phyloP scores from a whole-genome alignment of 1,140 invertebrate species.

The Temnothorax nylanderi region DNA sequence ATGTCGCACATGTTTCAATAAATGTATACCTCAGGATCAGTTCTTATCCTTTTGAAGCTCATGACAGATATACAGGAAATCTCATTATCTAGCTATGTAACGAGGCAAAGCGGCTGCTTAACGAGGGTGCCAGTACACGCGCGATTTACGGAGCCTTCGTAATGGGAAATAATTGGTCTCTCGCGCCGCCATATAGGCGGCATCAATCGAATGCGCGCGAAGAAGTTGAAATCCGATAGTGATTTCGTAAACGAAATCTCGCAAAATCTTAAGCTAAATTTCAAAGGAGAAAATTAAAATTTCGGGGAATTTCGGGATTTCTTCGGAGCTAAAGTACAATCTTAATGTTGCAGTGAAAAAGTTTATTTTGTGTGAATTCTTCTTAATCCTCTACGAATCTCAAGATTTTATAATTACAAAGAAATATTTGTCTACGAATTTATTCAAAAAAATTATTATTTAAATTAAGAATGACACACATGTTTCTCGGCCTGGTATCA shows the following conservation, averaged over 20 bases:
- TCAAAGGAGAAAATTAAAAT: not conserved
- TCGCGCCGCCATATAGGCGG: not conserved
- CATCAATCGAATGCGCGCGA: constrained; percentile 14
- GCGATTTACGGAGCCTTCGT: constrained; percentile 38
- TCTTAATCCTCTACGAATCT: not conserved
- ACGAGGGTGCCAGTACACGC: constrained; percentile 9
- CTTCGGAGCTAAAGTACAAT: not conserved
- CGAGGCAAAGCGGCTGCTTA: constrained; percentile 55
- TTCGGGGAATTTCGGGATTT: not conserved
- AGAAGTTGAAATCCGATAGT: not conserved
- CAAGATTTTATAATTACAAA: not conserved
- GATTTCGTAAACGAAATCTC: not conserved
- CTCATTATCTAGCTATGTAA: constrained; percentile 53
- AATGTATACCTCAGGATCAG: constrained; percentile 24
- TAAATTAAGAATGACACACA: not conserved
- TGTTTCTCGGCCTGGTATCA: not conserved
- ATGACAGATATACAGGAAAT: constrained; percentile 47
- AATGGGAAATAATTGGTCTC: constrained; percentile 28
- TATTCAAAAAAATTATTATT: not conserved
- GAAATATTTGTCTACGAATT: not conserved
- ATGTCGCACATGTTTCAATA: not conserved
- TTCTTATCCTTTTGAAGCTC: constrained; percentile 33
- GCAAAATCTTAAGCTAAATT: not conserved
- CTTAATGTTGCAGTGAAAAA: not conserved
- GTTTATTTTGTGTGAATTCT: not conserved